A percentile compares a stretch with the other conserved stretches of the same genome.
phyloP scores from a whole-genome alignment of 2,113 vertebrate genomes.

The Melanerpes formicivorus region DNA sequence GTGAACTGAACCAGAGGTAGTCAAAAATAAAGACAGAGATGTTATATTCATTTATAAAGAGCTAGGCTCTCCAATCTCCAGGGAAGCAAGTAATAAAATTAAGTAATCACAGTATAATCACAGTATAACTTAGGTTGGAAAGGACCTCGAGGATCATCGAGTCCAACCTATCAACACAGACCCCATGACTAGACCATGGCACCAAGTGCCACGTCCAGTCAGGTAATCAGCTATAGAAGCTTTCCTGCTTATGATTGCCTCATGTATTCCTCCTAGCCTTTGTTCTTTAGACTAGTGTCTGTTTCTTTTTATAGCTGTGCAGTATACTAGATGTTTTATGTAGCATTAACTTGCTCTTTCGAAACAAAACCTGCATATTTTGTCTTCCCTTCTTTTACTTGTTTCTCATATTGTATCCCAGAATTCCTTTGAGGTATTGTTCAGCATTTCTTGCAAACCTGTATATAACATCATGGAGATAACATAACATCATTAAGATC shows the following conservation, averaged over 20 bases:
- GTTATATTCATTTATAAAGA: not conserved
- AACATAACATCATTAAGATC: too few species aligned
- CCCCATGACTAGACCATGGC: too few species aligned
- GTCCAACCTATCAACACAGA: too few species aligned
- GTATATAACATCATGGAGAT: too few species aligned
- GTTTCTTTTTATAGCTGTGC: not conserved
- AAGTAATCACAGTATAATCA: not conserved
- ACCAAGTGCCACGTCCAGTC: too few species aligned
- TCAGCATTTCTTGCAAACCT: not conserved
- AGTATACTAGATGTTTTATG: not conserved
- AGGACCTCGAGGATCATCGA: too few species aligned
- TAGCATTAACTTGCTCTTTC: not conserved
- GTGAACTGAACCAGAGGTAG: not conserved
- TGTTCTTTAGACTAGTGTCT: not conserved
- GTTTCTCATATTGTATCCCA: not conserved
- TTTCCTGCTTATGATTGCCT: slow-evolving; percentile 29
- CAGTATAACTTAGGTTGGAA: too few species aligned
- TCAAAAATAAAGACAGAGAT: not conserved
- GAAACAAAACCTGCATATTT: not conserved
- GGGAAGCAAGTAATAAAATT: slow-evolving; percentile 4
- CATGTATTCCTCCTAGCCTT: slow-evolving; percentile 13
- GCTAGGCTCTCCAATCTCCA: not conserved
- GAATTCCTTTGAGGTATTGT: not conserved
- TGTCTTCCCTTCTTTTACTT: not conserved
- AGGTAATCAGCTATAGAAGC: not conserved